Base-by-base conservation (phyloP, 2,113 vertebrate species). In the Gopherus flavomarginatus region DNA sequence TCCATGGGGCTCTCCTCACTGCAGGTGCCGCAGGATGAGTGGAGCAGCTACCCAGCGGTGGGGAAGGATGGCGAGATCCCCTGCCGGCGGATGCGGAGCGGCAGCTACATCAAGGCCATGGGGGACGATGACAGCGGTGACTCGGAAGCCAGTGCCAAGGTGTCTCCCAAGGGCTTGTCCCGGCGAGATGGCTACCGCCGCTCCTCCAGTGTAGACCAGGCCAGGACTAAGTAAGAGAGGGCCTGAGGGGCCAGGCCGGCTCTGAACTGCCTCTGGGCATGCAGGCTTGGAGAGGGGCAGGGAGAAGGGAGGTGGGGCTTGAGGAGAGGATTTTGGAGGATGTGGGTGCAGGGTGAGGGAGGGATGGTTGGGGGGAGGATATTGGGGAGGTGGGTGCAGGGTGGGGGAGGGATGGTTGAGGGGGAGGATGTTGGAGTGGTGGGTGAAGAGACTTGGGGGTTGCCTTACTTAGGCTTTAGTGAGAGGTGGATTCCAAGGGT, bases 31-130 rank as follows among this genome's bases (percentile, higher is more conserved):
- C 99, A 99, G 84, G 99, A 99, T 53, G 99, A 99, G 87, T 99
- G 99, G 99, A 99, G 99, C 6, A 98, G 99, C 27, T 99, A 99
- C 93, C 98, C 99, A 0, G 97, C 97, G 0, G 98, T 96, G 59
- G 98, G 98, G 47, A 98, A 98, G 56, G 99, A 99, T 2, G 99
- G 99, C 47, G 99, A 99, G 98, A 99, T 99, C 87, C 99, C 99
- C 0, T 99, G 99, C 96, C 98, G 99, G 31, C 98, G 99, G 89
- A 99, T 99, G 99, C 99, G 99, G 94, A 99, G 99, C 6, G 99
- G 99, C 97, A 99, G 99, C 98, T 99, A 99, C 98, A 99, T 99
- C 98, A 99, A 99, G 98, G 99, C 99, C 98, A 99, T 99, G 99
- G 99, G 99, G 0, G 99, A 99, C 0, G 99, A 99, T 44, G 99